Conservation (phyloP, 2,113 vertebrate species). For the Lontra canadensis region DNA sequence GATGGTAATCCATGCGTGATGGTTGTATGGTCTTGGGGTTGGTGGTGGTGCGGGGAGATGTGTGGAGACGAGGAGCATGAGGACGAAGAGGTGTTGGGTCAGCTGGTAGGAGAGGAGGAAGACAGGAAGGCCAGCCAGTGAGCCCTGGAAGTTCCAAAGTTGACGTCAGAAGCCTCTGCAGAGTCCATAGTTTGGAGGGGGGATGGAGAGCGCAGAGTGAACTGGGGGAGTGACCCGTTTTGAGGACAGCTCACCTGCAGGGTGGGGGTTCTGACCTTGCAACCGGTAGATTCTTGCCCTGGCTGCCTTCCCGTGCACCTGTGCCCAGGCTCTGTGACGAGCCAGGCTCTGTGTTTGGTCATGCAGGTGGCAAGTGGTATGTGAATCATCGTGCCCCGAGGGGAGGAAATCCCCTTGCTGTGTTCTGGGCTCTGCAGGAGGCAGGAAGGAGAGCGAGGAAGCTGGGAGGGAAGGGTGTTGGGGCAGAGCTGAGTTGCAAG, state of each 20-base stretch:
- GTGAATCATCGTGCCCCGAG: not conserved
- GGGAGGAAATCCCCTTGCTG: not conserved
- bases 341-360: not conserved
- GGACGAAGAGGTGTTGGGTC: not conserved
- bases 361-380: no score
- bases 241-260: not conserved
- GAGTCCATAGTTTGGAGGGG: rapidly evolving
- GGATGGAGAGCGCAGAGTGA: no score
- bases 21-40: not conserved
- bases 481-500: not conserved
- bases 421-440: not conserved
- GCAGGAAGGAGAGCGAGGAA: not conserved
- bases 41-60: not conserved
- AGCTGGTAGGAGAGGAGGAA: not conserved
- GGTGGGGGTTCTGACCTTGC: not conserved
- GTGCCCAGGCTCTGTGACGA: not conserved
- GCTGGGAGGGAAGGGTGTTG: not conserved
- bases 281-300: not conserved
- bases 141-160: not conserved
- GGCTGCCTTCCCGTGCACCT: not conserved
- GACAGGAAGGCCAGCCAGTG: not conserved
- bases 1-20: not conserved
- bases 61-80: not conserved
- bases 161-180: not conserved
- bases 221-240: not conserved